Base-by-base conservation (phyloP, 2,797 vertebrate species). In the Spea hammondii region DNA sequence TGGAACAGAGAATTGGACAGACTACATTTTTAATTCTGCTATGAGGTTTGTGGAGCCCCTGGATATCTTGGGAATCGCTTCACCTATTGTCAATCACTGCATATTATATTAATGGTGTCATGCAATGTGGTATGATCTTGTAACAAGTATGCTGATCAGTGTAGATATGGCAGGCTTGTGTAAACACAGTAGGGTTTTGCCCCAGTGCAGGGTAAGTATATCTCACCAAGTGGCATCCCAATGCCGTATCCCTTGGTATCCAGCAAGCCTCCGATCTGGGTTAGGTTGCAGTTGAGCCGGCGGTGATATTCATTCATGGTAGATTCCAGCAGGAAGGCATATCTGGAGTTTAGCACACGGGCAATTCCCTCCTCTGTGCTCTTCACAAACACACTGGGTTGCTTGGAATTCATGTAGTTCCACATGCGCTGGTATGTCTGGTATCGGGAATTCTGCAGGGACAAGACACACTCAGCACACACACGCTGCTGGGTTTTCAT, bases 401-500 rank as follows among this genome's bases (percentile, higher is more conserved):
- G 95, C 88, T 97, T 96, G 0, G 95, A 96, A 79, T 96, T 91
- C 95, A 97, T 97, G 92, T 95, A 97, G 88, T 95, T 96, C 95
- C 95, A 97, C 95, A 97, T 97, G 4, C 95, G 92, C 89, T 96
- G 95, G 88, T 96, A 97, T 0, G 94, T 96, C 89, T 97, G 95
- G 86, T 97, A 97, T 55, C 95, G 87, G 0, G 95, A 97, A 83
- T 96, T 96, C 95, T 97, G 86, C 2, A 4, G 12, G 60, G 49
- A 53, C 5, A 69, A 3, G 32, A 32, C 32, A 32, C 32, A 32
- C 32, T 32, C 32, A 32, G 32, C 32, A 32, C 32, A 32, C 32
- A 32, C 32, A 32, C 32, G 32, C 32, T 32, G 32, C 32, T 32
- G 32, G 32, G 32, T 32, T 32, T 32, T 32, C 32, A 32, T 32